Evolutionary conservation across 2,797 vertebrate genomes (phyloP).

Genomic region (Phrynocephalus vlangalii): DNA sequence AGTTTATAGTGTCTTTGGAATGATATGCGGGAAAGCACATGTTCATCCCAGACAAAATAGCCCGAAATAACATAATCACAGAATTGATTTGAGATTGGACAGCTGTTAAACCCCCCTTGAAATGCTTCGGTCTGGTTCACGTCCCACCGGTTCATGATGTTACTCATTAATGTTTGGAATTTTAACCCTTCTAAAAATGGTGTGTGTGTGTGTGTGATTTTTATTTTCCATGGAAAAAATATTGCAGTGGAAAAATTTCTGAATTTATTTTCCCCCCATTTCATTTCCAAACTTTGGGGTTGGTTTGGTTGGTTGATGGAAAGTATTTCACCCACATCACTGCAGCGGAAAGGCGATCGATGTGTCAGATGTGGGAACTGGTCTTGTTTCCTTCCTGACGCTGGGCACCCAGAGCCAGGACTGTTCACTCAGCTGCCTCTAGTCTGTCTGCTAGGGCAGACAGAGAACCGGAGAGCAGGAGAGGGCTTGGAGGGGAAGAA

Average conservation of each 20-base stretch:
- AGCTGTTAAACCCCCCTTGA: neutral
- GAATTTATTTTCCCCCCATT: neutral
- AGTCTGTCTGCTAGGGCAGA: too few species aligned
- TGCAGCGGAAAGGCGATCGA: neutral
- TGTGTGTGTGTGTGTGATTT: neutral
- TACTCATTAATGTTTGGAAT: slow-evolving; percentile 21
- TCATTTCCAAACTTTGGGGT: neutral
- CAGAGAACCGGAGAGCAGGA: too few species aligned
- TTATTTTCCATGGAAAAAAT: slow-evolving; percentile 18
- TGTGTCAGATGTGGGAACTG: too few species aligned
- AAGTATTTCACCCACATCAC: neutral
- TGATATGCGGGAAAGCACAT: too few species aligned
- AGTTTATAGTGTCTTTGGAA: neutral
- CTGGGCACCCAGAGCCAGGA: neutral
- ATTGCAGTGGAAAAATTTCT: slow-evolving; percentile 1
- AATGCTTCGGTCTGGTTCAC: neutral
- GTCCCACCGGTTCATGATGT: neutral
- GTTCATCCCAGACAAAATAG: neutral
- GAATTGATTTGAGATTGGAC: neutral
- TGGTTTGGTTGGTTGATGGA: too few species aligned
- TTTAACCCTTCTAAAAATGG: neutral
- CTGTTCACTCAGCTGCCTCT: neutral
- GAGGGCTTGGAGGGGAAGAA: neutral
- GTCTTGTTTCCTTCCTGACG: neutral
- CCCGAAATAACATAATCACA: neutral